Conservation (phyloP, 2,888 invertebrate genomes). For the Drosophila histrio region DNA sequence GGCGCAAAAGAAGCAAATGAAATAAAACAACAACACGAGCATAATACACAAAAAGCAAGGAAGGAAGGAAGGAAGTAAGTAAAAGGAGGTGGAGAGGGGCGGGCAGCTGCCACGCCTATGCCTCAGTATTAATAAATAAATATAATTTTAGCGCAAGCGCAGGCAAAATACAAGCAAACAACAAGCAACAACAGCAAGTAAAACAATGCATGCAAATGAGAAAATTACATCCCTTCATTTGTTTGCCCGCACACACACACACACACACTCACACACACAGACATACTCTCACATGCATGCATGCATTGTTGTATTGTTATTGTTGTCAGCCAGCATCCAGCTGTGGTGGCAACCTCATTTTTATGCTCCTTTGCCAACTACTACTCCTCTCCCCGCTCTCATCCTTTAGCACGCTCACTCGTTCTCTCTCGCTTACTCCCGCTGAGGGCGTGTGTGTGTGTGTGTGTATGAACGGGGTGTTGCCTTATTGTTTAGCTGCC, state of each 20-base stretch:
- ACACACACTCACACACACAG: slow-evolving; percentile 9
- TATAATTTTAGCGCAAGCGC: slow-evolving; percentile 84
- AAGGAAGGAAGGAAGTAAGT: too few species aligned
- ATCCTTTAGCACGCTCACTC: slow-evolving; percentile 2
- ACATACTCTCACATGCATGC: slow-evolving; percentile 16
- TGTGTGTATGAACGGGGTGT: slow-evolving; percentile 63
- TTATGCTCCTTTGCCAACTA: slow-evolving; percentile 25
- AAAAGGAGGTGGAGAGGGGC: slow-evolving; percentile 13
- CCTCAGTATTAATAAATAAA: slow-evolving; percentile 84
- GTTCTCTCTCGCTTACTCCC: slow-evolving; percentile 1
- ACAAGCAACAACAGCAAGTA: slow-evolving; percentile 24
- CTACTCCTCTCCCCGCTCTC: slow-evolving; percentile 9
- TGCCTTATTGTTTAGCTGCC: slow-evolving; percentile 70
- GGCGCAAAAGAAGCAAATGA: slow-evolving; percentile 74
- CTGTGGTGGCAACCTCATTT: slow-evolving; percentile 80
- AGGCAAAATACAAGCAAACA: slow-evolving; percentile 63
- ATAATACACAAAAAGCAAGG: slow-evolving; percentile 29
- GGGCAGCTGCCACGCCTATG: slow-evolving; percentile 70
- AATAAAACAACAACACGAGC: slow-evolving; percentile 64
- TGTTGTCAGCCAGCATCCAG: slow-evolving; percentile 51
- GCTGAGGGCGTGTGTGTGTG: slow-evolving; percentile 1
- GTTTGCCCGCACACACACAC: slow-evolving; percentile 65
- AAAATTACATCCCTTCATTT: slow-evolving; percentile 84
- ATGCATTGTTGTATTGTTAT: slow-evolving; percentile 46
- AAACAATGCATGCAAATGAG: slow-evolving; percentile 78